Evolutionary conservation across 2,113 vertebrate species (phyloP), one percentile per base, ranked within the genome.

Genomic region (Tyto alba): DNA sequence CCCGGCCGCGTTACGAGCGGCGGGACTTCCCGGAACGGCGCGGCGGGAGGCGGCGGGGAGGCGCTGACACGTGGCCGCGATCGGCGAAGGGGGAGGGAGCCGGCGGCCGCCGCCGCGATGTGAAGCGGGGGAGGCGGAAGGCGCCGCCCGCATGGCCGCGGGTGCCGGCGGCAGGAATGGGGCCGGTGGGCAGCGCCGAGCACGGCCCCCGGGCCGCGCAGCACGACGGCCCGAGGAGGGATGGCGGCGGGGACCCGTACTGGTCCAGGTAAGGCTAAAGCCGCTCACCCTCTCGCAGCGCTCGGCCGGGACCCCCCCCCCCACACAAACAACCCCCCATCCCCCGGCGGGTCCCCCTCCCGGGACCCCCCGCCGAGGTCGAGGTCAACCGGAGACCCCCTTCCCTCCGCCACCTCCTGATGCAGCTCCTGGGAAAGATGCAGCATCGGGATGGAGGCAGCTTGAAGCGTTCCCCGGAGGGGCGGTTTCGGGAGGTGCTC

Each of bases 201-300:
- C 93, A 32, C 52, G 92, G 92, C 50, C 43, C 85, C 36, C 83
- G 91, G 3, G 63, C 29, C 11, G 53, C 32, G 11, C 52, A 41
- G 36, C 75, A 26, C 29, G 50, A 90, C 53, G 84, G 82, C 38
- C 50, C 72, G 67, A 90, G 88, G 83, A 72, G 93, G 75, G 93
- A 96, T 22, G 93, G 93, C 47, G 57, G 53, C 5, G 77, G 55
- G 62, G 95, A 97, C 79, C 68, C 80, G 1, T 95, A 90, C 57
- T 98, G 97, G 97, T 96, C 97, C 93, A 97, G 97, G 97, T 98
- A 95, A 95, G 97, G 64, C 30, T 79, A 41, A 56, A 67, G 4
- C 23, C 68, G 17, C 63, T 77, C 26, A 48, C 13, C 50, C 36
- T 64, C 75, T 82, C 17, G 57, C 41, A 8, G 73, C 9, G 14